Conservation (phyloP, 2,113 vertebrate genomes). For the Corvus moneduloides region DNA sequence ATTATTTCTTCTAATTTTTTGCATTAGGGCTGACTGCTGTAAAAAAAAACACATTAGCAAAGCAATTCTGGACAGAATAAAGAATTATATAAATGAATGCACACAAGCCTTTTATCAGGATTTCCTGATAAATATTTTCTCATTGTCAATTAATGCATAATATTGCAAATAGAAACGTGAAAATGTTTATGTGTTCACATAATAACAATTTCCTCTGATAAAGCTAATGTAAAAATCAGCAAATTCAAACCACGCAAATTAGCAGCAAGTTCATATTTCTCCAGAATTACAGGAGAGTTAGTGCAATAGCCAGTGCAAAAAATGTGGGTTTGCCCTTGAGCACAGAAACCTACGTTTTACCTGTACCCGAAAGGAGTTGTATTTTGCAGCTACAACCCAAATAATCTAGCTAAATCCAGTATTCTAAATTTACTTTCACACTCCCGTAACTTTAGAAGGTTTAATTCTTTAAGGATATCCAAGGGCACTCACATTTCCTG, state of each 20-base stretch:
- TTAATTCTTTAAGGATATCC: slow-evolving; percentile 26
- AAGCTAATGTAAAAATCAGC: background rate
- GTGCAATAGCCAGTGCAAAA: background rate
- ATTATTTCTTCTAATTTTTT: background rate
- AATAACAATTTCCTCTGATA: background rate
- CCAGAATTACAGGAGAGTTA: background rate
- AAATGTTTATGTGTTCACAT: background rate
- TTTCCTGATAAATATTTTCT: background rate
- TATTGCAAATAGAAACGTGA: background rate
- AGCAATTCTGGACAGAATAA: background rate
- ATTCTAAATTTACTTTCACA: slow-evolving; percentile 14
- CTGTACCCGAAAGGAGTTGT: background rate
- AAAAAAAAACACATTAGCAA: background rate
- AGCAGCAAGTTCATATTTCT: slow-evolving; percentile 8
- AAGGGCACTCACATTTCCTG: slow-evolving; percentile 30
- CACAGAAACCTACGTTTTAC: background rate
- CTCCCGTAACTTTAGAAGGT: background rate
- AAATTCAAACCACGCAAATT: background rate
- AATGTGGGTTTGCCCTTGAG: background rate
- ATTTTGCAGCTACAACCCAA: background rate
- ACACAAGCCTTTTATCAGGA: background rate
- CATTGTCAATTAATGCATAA: background rate
- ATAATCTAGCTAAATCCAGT: background rate
- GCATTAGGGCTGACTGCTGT: background rate
- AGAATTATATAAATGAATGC: background rate